Percentiles rank a stretch among this genome's conserved stretches.
Conservation (phyloP, 2,888 invertebrate genomes). For the Patella pellucida region DNA sequence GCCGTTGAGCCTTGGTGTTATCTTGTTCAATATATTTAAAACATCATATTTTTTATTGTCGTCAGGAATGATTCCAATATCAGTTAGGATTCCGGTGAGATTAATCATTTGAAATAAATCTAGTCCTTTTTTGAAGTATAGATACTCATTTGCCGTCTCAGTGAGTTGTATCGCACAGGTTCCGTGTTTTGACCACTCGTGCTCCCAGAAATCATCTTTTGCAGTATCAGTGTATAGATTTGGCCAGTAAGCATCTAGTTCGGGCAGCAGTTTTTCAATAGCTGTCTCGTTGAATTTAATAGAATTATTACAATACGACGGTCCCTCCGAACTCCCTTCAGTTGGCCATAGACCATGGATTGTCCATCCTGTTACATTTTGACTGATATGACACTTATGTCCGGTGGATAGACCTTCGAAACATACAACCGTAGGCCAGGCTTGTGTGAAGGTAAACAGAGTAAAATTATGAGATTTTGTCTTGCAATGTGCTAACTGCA, state of each 20-base stretch:
- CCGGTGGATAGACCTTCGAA: not conserved
- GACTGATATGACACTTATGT: not conserved
- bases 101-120: not conserved
- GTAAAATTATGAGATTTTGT: not conserved
- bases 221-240: not conserved
- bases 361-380: slow-evolving; percentile 1
- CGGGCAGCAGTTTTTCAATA: not conserved
- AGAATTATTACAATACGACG: not conserved
- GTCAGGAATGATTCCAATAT: not conserved
- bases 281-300: not conserved
- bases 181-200: not conserved
- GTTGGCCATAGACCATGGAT: slow-evolving; percentile 1
- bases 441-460: not conserved
- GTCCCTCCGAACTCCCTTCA: not conserved
- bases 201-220: not conserved
- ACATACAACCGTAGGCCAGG: slow-evolving; percentile 1
- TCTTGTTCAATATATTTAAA: not conserved
- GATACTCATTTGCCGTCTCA: not conserved
- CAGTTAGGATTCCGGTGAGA: not conserved
- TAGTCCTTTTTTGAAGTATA: not conserved
- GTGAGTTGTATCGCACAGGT: not conserved
- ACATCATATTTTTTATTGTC: not conserved
- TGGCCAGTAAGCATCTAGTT: not conserved
- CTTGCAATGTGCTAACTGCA: too few relatives aligned
- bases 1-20: not conserved